Base-by-base conservation (phyloP, 2,113 vertebrate genomes). In the Danionella cerebrum region DNA sequence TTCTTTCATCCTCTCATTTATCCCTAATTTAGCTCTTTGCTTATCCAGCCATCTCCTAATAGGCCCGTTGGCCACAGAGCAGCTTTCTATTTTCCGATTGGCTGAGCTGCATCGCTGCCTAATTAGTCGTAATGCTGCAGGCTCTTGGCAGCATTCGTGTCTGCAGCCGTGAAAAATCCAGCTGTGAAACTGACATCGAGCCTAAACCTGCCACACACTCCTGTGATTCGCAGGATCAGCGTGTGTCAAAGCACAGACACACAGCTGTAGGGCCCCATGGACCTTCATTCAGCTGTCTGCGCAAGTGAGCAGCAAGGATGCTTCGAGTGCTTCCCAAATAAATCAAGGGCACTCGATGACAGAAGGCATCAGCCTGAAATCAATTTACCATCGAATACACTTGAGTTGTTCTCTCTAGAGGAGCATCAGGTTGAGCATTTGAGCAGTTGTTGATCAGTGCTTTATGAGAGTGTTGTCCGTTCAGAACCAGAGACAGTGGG, bases 41-140 rank as follows among this genome's bases (percentile, higher is more conserved):
- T 27, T 67, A 79, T 55, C 70, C 47, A 67, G 19, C 80, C 72
- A 69, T 72, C 72, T 79, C 66, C 74, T 82, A 83, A 85, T 83
- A 82, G 80, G 78, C 73, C 69, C 71, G 71, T 75, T 73, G 63
- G 76, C 75, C 71, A 76, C 62, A 74, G 71, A 82, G 78, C 77
- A 27, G 33, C 47, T 70, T 82, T 70, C 77, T 80, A 84, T 85
- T 83, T 87, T 87, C 81, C 82, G 77, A 83, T 69, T 83, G 84
- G 72, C 79, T 87, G 85, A 80, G 72, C 76, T 76, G 76, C 79
- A 86, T 83, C 82, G 83, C 81, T 78, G 81, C 79, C 78, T 86
- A 86, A 86, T 88, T 88, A 86, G 81, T 78, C 78, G 65, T 69
- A 80, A 76, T 82, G 78, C 80, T 78, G 84, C 55, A 59, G 55